Conservation (phyloP, 2,113 vertebrate genomes). For the Heloderma charlesbogerti region DNA sequence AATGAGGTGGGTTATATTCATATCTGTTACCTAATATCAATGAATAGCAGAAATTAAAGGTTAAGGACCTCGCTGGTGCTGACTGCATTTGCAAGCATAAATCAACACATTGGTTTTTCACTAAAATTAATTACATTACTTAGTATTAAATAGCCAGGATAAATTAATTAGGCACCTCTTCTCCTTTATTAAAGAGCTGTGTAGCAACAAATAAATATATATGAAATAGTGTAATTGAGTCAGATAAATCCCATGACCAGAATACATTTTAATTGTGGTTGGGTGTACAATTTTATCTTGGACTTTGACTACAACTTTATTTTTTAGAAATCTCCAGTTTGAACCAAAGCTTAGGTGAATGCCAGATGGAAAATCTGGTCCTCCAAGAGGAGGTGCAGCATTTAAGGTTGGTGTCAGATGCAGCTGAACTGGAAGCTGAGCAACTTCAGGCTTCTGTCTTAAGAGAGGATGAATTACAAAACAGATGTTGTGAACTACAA, state of each 20-base stretch:
- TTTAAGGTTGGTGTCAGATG: slow-evolving; percentile 67
- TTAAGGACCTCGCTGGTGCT: not conserved
- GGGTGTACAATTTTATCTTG: not conserved
- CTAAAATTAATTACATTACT: not conserved
- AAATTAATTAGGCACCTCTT: not conserved
- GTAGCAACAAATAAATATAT: not conserved
- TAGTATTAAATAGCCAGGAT: not conserved
- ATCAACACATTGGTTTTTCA: too few relatives aligned
- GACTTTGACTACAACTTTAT: slow-evolving; percentile 34
- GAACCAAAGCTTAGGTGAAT: slow-evolving; percentile 71
- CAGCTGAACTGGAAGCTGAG: slow-evolving; percentile 69
- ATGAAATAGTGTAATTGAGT: not conserved
- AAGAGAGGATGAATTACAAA: slow-evolving; percentile 76
- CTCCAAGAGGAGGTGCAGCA: slow-evolving; percentile 79
- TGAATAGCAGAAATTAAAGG: not conserved
- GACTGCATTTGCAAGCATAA: not conserved
- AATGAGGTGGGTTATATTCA: not conserved
- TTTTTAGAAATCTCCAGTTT: slow-evolving; percentile 78
- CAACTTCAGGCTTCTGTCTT: slow-evolving; percentile 76
- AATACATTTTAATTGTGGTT: not conserved
- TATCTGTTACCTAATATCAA: not conserved
- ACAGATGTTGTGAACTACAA: slow-evolving; percentile 74
- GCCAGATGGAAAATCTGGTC: slow-evolving; percentile 69
- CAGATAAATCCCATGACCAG: not conserved
- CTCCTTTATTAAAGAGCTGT: not conserved